Base-by-base conservation (phyloP, 2,113 vertebrate genomes). In the Hucho hucho region DNA sequence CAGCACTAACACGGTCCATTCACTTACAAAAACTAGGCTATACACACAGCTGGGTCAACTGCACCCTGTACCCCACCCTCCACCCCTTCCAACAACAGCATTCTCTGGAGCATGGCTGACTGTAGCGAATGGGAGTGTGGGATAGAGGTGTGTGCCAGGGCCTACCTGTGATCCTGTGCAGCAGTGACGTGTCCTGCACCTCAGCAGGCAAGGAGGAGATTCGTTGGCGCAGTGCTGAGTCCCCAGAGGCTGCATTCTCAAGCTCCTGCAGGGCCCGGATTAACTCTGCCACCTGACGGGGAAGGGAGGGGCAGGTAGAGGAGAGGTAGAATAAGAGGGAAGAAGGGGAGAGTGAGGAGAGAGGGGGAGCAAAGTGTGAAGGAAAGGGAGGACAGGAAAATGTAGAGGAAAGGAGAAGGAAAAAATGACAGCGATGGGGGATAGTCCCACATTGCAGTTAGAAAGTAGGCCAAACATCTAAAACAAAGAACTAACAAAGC, bases 211-310 rank as follows among this genome's bases (percentile, higher is more conserved):
- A 92, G 72, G 96, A 95, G 32, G 96, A 96, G 92, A 99, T 99
- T 81, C 95, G 95, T 88, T 98, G 96, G 86, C 96, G 96, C 84
- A 99, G 94, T 73, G 95, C 93, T 76, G 96, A 96, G 87, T 99
- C 97, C 53, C 96, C 93, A 53, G 96, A 98, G 61, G 98, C 96
- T 74, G 97, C 97, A 11, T 98, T 98, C 90, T 99, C 98, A 84
- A 99, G 93, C 91, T 99, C 98, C 92, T 98, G 97, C 81, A 99
- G 92, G 66, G 97, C 95, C 92, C 95, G 95, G 90, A 99, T 97
- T 84, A 99, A 93, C 90, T 99, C 97, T 73, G 94, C 92, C 53
- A 97, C 98, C 98, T 99, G 92, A 88, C 25, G 87, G 83, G 61
- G 87, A 3, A 75, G 58, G 72, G 18, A 69, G 6, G 46, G 37